Evolutionary conservation across 2,888 invertebrate species (phyloP).

Genomic region (Acleris sparsana): DNA sequence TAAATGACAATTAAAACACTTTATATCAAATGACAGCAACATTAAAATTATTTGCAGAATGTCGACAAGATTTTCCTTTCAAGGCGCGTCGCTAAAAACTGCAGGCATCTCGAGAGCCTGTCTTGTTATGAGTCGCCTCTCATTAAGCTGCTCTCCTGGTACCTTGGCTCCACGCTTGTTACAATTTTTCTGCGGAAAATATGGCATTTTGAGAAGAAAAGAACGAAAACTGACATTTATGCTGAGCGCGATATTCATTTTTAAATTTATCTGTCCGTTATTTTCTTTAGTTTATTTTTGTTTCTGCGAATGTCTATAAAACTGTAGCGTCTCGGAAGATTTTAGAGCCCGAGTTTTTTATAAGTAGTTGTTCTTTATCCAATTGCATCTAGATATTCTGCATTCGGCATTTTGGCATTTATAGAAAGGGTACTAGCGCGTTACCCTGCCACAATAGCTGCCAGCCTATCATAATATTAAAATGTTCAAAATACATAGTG

Average conservation of each 20-base stretch:
- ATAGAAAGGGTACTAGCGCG: too few relatives aligned
- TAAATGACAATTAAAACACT: neutral
- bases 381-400: too few relatives aligned
- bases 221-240: neutral
- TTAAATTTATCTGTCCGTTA: too few relatives aligned
- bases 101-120: slow-evolving; percentile 25
- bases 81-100: slow-evolving; percentile 14
- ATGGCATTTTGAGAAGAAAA: neutral
- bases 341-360: too few relatives aligned
- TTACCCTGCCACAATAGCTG: too few relatives aligned
- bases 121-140: slow-evolving; percentile 34
- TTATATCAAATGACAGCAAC: slow-evolving; percentile 9
- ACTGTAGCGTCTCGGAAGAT: too few relatives aligned
- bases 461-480: too few relatives aligned
- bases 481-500: too few relatives aligned
- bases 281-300: too few relatives aligned
- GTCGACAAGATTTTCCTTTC: slow-evolving; percentile 17
- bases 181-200: slow-evolving; percentile 13
- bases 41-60: slow-evolving; percentile 15
- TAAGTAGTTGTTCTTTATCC: too few relatives aligned
- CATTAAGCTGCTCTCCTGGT: slow-evolving; percentile 33
- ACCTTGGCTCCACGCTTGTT: neutral
- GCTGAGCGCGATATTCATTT: neutral
- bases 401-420: too few relatives aligned
- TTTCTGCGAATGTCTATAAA: too few relatives aligned